These are phyloP conservation scores for Rynchops niger DNA, from an alignment of 2,113 vertebrate genomes.

Conservation along the genomic window DNA sequence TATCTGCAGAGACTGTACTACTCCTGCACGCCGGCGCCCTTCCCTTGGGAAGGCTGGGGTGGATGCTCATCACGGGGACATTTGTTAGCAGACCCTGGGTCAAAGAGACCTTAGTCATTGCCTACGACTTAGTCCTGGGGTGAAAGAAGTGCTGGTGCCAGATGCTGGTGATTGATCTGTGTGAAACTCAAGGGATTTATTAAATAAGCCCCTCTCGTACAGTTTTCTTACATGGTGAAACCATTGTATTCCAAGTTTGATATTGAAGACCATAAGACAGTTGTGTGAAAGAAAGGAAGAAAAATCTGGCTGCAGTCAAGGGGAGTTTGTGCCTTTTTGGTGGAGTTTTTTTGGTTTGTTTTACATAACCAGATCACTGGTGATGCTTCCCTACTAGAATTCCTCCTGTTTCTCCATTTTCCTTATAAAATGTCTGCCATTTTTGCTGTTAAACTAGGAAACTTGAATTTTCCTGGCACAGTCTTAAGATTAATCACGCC, in stretches of 20 bases:
- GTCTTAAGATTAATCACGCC: neutral
- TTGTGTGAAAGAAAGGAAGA: neutral
- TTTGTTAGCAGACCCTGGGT: neutral
- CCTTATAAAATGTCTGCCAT: neutral
- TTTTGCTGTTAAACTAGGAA: neutral
- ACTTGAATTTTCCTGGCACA: neutral
- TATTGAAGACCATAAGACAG: neutral
- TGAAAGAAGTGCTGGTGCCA: neutral
- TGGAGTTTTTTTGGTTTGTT: neutral
- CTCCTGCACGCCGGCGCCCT: neutral
- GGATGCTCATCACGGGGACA: neutral
- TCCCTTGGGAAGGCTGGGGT: neutral
- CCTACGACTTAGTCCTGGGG: neutral
- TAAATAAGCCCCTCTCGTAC: neutral
- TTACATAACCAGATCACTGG: neutral
- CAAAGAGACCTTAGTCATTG: neutral
- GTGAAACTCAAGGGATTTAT: neutral
- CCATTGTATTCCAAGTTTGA: neutral
- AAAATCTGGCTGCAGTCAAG: neutral
- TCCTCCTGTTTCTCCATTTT: rapidly evolving
- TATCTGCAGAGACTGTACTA: rapidly evolving
- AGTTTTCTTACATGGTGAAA: neutral
- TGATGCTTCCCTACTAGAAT: neutral
- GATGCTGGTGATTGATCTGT: neutral
- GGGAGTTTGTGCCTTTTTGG: neutral